Base-by-base conservation (phyloP, 1,140 invertebrate species). In the Drosophila sp. region DNA sequence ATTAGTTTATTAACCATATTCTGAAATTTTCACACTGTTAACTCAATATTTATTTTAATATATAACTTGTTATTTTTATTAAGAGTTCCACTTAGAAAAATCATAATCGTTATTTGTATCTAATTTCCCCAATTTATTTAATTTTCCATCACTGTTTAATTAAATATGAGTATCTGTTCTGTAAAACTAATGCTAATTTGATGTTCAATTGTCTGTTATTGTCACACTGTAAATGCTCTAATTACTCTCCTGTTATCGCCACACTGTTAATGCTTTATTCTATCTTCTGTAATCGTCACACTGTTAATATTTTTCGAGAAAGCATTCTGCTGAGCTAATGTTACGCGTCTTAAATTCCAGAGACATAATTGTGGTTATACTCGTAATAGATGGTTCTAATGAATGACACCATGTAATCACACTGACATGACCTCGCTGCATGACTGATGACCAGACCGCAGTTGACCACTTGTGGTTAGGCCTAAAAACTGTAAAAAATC, bases 401-500 rank as follows among this genome's bases (percentile, higher is more conserved):
- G 27, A 50, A 50, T 32, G 46, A 50, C 46, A 50, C n/a, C 27
- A 29, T 53, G 32, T 53, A 57, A 50, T 64, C 53, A 34, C n/a
- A 34, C n/a, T 46, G 18, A 62, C 8, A 34, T 70, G 67, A 71
- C 21, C 67, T 13, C 21, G 18, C 27, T 29, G 27, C 27, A 29
- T 29, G 46, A 29, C 46, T 29, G 46, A 13, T 41, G 25, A 41
- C 14, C 32, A n/a, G 51, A 16, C 41, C 18, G n/a, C n/a, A 61
- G 65, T 32, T 58, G 53, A 58, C 41, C 53, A 43, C 11, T 64
- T 64, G 38, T 54, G 48, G 51, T 50, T 11, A 14, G n/a, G 67
- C 51, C 41, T 64, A 56, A 63, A 56, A 64, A 48, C 32, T 32
- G 40, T 56, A 48, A 29, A 63, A 73, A 84, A 83, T 84, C 81